Evolutionary conservation across 2,888 invertebrate genomes (phyloP).

Genomic region (Aspidapion aeneum): DNA sequence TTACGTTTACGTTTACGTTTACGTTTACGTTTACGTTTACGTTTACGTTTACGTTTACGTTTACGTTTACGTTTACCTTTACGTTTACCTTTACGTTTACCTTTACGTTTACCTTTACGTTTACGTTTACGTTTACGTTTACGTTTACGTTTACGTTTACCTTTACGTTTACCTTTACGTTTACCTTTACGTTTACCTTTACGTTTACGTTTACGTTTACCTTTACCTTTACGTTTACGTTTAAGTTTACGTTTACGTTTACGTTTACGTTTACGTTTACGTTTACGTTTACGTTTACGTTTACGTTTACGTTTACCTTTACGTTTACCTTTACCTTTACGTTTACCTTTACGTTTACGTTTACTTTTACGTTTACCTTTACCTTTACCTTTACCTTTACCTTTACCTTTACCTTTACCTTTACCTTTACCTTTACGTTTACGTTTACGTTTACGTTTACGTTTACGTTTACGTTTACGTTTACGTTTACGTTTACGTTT

Average conservation of each 20-base stretch:
- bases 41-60: background rate
- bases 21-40: background rate
- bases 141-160: background rate
- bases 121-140: background rate
- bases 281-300: background rate
- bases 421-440: background rate
- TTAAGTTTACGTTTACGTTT: background rate
- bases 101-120: background rate
- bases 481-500: background rate
- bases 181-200: background rate
- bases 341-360: background rate
- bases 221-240: background rate
- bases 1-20: background rate
- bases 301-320: background rate
- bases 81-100: background rate
- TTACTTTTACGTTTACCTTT: background rate
- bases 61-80: background rate
- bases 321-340: background rate
- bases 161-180: background rate
- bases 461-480: background rate
- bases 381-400: background rate
- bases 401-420: background rate
- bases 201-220: background rate
- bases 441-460: background rate
- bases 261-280: background rate